Percentiles rank a stretch among this genome's conserved stretches.
These are phyloP conservation scores for Stegostoma tigrinum DNA, from an alignment of 2,113 vertebrate genomes.

Conservation along the genomic window DNA sequence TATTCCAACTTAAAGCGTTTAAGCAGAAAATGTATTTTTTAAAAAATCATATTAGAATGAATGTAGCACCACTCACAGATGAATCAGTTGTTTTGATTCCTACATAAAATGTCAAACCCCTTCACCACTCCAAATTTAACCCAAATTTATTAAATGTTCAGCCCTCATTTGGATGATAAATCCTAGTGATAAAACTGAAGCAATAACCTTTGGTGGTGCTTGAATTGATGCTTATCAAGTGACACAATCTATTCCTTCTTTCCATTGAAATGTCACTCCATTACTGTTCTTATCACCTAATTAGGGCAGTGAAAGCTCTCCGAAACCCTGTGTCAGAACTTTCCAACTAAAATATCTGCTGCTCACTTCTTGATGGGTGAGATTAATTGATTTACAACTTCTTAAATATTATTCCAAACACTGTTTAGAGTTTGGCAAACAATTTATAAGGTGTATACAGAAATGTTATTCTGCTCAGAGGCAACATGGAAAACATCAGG, in stretches of 20 bases:
- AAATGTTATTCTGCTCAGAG: background rate
- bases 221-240: conserved; percentile 2
- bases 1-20: background rate
- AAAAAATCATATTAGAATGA: conserved; percentile 5
- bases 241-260: conserved; percentile 8
- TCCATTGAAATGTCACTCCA: background rate
- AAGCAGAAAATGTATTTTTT: background rate
- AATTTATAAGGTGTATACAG: background rate
- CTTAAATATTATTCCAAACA: background rate
- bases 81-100: background rate
- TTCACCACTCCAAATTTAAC: background rate
- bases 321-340: background rate
- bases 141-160: background rate
- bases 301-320: background rate
- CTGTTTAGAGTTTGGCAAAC: background rate
- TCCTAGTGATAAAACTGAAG: background rate
- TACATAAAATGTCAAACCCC: conserved; percentile 3
- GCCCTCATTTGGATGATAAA: background rate
- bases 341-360: background rate
- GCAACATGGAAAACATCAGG: background rate
- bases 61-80: background rate
- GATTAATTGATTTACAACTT: background rate
- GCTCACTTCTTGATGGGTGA: background rate
- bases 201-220: background rate
- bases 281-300: background rate